These are phyloP conservation scores for Gasterosteus nipponicus DNA, from an alignment of 2,113 vertebrate species.

Conservation along the genomic window DNA sequence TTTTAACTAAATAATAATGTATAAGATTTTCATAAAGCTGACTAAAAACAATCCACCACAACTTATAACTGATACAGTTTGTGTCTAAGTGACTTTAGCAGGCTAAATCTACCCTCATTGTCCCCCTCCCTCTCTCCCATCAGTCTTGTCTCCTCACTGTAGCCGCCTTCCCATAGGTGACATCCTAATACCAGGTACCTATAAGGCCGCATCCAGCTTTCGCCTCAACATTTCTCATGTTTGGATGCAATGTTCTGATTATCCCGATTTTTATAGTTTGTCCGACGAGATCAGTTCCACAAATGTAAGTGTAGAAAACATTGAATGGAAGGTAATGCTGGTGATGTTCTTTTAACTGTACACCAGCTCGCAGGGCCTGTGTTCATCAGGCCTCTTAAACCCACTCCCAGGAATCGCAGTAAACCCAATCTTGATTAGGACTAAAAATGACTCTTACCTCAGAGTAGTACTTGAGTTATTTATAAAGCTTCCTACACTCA, in stretches of 20 bases:
- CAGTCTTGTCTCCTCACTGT: conserved; percentile 13
- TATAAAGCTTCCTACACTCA: conserved; percentile 62
- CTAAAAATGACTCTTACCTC: conserved; percentile 68
- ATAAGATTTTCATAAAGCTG: not conserved
- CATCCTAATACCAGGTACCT: conserved; percentile 10
- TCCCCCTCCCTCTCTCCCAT: not conserved
- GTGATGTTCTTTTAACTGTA: conserved; percentile 15
- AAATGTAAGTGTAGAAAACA: not conserved
- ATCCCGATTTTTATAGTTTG: conserved; percentile 4
- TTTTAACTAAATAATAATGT: conserved; percentile 1
- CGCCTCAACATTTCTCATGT: not conserved
- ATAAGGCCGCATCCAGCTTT: not conserved
- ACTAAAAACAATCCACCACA: not conserved
- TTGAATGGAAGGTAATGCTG: not conserved
- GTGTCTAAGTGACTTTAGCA: conserved; percentile 4
- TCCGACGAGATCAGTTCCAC: conserved; percentile 18
- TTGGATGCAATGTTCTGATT: conserved; percentile 20
- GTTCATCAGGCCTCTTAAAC: conserved; percentile 32
- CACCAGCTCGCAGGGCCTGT: not conserved
- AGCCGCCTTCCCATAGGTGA: conserved; percentile 10
- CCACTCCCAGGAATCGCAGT: conserved; percentile 36
- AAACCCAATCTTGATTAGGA: conserved; percentile 55
- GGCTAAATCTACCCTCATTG: conserved; percentile 1
- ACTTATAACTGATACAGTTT: not conserved
- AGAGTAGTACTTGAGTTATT: conserved; percentile 68